Evolutionary conservation across 64 coral and sea anemone species (phyloP), one percentile per base, ranked within the genome.

Genomic region (Actinia tenebrosa): DNA sequence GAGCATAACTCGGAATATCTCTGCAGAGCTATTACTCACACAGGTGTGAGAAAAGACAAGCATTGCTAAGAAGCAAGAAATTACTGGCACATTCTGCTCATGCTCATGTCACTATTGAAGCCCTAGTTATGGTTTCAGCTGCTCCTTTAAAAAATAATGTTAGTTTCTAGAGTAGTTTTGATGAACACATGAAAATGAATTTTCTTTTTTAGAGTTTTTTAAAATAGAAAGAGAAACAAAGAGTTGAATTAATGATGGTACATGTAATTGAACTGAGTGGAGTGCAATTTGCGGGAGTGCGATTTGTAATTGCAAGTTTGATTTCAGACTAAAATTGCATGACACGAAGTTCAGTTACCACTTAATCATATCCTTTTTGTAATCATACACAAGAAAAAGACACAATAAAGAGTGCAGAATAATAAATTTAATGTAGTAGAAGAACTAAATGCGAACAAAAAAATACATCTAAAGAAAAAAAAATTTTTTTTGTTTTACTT

Each of bases 1-100:
- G 80, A 83, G 80, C 23, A 55, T 83, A 83, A 83, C 43, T 83
- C 50, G 45, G 50, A 83, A 83, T 50, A n/a, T 50, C 50, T 44
- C 80, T 43, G 17, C 50, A 43, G 1, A 83, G 80, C 27, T 83
- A 83, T 83, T 83, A 83, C 80, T 83, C 80, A 55, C 80, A 83
- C 80, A n/a, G n/a, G n/a, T 50, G 45, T 83, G 80, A 83, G 25
- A 83, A 83, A 83, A 55, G 45, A 83, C 1, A 83, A 83, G 80
- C 80, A 83, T 55, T 53, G 80, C 61, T 64, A 64, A 64, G 15
- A 64, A 64, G 19, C 1, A 64, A 64, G 17, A 19, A 10, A 64
- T 64, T 64, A 64, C 10, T 0, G 61, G 61, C 61, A 64, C 3
- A 64, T 64, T 64, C 17, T 22, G 61, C 61, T 64, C 61, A 63